A percentile compares a stretch with the other conserved stretches of the same genome.
Conservation (phyloP, 2,888 invertebrate species). For the Drosophila barbarae region DNA sequence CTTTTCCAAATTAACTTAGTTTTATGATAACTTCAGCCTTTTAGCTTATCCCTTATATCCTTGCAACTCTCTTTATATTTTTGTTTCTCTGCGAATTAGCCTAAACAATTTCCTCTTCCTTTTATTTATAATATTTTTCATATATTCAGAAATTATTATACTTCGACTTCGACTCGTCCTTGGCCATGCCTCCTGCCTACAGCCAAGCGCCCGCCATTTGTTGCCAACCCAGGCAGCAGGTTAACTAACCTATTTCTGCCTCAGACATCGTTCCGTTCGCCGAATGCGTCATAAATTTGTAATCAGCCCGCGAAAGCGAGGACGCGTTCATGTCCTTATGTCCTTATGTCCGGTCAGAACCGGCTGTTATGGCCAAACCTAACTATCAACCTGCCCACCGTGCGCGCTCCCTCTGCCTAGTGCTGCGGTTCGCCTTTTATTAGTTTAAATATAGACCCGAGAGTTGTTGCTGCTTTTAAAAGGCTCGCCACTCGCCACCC, state of each 20-base stretch:
- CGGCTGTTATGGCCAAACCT: conserved; percentile 33
- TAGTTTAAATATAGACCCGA: conserved; percentile 71
- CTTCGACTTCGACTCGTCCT: background rate
- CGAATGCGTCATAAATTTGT: conserved; percentile 46
- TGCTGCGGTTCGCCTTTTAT: conserved; percentile 60
- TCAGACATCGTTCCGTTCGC: conserved; percentile 5
- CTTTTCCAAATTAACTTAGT: no score
- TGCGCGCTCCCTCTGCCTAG: background rate
- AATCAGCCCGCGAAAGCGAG: conserved; percentile 32
- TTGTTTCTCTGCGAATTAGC: background rate
- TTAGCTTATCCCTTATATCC: no score
- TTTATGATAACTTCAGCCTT: no score
- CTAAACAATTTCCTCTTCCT: background rate
- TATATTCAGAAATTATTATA: background rate
- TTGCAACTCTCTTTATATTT: no score
- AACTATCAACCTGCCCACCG: conserved; percentile 5
- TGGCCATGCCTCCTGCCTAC: background rate
- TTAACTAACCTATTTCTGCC: conserved; percentile 16
- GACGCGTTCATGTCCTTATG: conserved; percentile 13
- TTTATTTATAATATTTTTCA: background rate
- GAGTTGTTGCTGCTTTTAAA: conserved; percentile 55
- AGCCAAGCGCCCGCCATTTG: background rate
- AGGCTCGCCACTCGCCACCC: background rate
- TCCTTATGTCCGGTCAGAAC: conserved; percentile 47
- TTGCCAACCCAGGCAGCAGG: conserved; percentile 7